phyloP scores from a whole-genome alignment of 2,113 vertebrate species.

The Budorcas taxicolor region DNA sequence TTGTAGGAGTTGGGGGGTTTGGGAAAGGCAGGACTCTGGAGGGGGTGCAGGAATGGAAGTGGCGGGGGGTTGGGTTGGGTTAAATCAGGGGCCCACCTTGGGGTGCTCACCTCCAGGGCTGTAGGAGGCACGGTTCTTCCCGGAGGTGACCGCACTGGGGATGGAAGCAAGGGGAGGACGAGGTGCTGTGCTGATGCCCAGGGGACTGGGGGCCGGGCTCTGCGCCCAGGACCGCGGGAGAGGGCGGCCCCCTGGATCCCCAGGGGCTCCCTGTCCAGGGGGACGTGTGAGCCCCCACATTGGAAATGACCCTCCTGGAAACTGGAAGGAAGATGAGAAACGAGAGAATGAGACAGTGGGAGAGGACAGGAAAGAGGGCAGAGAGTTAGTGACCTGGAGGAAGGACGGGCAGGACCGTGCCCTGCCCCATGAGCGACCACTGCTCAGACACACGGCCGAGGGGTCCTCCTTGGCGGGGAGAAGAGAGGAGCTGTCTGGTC shows the following conservation, averaged over 20 bases:
- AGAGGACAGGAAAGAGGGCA: neutral
- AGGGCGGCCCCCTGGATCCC: neutral
- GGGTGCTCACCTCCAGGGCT: neutral
- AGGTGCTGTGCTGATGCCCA: rapidly evolving
- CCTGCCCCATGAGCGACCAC: no score
- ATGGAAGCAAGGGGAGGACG: neutral
- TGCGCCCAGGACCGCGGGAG: neutral
- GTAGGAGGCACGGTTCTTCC: neutral
- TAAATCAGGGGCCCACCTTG: rapidly evolving
- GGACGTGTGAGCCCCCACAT: neutral
- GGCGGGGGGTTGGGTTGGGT: neutral
- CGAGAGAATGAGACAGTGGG: neutral
- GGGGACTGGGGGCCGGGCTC: neutral
- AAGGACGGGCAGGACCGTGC: neutral
- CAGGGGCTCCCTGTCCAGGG: neutral
- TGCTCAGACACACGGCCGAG: neutral
- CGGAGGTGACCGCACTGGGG: neutral
- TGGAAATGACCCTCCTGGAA: neutral
- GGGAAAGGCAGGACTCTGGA: neutral
- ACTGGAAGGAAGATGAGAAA: neutral
- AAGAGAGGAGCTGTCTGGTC: no score
- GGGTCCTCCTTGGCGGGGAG: neutral
- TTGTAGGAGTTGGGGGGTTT: neutral
- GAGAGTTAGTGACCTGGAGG: rapidly evolving
- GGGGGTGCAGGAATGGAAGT: neutral